Base-by-base conservation (phyloP, 2,888 invertebrate species). In the Diaperis boleti region DNA sequence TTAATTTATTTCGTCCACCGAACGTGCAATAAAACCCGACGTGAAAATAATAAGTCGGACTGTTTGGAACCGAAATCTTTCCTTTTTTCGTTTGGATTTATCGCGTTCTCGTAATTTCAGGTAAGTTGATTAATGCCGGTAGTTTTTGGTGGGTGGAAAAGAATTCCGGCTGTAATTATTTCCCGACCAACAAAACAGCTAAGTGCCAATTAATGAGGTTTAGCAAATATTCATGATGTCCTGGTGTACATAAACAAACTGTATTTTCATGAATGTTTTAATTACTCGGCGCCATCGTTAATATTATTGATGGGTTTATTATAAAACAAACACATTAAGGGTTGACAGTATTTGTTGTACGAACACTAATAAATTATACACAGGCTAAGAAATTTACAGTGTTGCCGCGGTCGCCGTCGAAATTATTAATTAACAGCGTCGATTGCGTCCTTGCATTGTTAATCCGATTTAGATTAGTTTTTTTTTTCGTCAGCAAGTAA, bases 201-300 rank as follows among this genome's bases (percentile, higher is more conserved):
- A 62, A 62, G 62, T 62, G 62, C 56, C 62, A 62, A 56, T 62
- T 62, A 62, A 62, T 62, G 62, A 56, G 62, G 62, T 56, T 62
- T 62, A 62, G 62, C 62, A 62, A 62, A 62, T 62, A 62, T 62
- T 62, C 62, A 62, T 62, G 55, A 62, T 49, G 47, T 56, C 26
- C 54, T 44, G 22, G 50, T 52, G 56, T 50, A 62, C 45, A 65
- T 62, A 65, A 68, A 64, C 67, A 67, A 54, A 47, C 41, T 62
- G 56, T 55, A 62, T 62, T 66, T 66, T 66, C 64, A 64, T 68
- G 64, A 68, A 66, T 68, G 66, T 68, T 68, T 66, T 68, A 68
- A 68, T 68, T 64, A 59, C 61, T 59, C 44, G 50, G 55, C 57
- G 50, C 59, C 57, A 61, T 65, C 65, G 65, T 65, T 65, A 65